Percentiles rank a stretch among this genome's conserved stretches.
These are phyloP conservation scores for Dendropsophus ebraccatus DNA, from an alignment of 2,113 vertebrate species.

Conservation along the genomic window DNA sequence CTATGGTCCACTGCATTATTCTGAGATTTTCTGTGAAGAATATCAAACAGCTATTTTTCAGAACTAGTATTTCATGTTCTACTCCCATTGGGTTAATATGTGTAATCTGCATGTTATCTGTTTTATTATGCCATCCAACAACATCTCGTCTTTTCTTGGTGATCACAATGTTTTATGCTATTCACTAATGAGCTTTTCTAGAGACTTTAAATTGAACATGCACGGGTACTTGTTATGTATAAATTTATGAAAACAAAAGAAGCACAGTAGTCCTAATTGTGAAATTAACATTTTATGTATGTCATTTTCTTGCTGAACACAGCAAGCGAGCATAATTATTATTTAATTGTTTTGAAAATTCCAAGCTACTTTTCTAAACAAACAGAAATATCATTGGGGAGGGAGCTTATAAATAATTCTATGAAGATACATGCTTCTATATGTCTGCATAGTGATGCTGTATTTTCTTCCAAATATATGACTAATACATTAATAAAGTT, in stretches of 20 bases:
- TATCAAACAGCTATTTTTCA: slow-evolving; percentile 51
- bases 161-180: slow-evolving; percentile 54
- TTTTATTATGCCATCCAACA: slow-evolving; percentile 53
- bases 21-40: slow-evolving; percentile 49
- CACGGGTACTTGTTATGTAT: slow-evolving; percentile 49
- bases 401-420: slow-evolving; percentile 39
- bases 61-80: slow-evolving; percentile 37
- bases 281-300: slow-evolving; percentile 55
- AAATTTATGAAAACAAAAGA: slow-evolving; percentile 56
- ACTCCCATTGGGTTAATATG: slow-evolving; percentile 40
- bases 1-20: slow-evolving; percentile 27
- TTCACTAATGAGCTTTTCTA: slow-evolving; percentile 51
- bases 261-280: slow-evolving; percentile 51
- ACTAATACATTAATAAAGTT: not conserved
- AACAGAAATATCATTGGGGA: slow-evolving; percentile 49
- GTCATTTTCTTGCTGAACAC: slow-evolving; percentile 48
- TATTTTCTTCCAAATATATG: not conserved
- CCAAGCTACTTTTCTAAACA: slow-evolving; percentile 30
- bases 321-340: slow-evolving; percentile 45
- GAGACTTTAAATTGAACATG: slow-evolving; percentile 54
- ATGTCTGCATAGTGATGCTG: slow-evolving; percentile 1
- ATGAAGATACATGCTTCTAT: slow-evolving; percentile 13
- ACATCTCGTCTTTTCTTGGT: slow-evolving; percentile 47
- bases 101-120: slow-evolving; percentile 41
- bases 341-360: slow-evolving; percentile 53